Conservation (phyloP, 2,797 vertebrate species). For the Syndactyla subalaris region DNA sequence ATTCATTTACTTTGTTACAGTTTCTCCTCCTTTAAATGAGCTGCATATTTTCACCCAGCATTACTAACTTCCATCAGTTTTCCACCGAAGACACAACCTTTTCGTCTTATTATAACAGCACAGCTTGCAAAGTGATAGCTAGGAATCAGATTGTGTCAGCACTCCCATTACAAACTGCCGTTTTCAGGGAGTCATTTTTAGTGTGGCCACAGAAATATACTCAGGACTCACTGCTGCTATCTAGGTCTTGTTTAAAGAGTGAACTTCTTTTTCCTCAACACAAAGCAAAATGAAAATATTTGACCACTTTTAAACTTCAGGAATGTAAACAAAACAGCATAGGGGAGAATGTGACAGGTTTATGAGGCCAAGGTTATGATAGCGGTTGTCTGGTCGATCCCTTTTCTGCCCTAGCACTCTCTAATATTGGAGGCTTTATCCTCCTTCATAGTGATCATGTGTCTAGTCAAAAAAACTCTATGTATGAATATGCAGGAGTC, state of each 20-base stretch:
- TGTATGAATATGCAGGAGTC: neutral
- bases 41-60: slow-evolving; percentile 65
- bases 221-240: slow-evolving; percentile 2
- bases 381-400: neutral
- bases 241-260: slow-evolving; percentile 21
- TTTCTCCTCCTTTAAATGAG: slow-evolving; percentile 69
- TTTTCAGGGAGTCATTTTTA: slow-evolving; percentile 54
- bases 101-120: slow-evolving; percentile 68
- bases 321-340: neutral
- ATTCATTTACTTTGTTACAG: slow-evolving; percentile 66
- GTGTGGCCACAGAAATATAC: slow-evolving; percentile 24
- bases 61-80: slow-evolving; percentile 68
- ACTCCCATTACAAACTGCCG: slow-evolving; percentile 41
- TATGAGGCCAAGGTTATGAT: neutral
- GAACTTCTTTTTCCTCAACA: neutral
- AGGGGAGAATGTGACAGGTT: neutral
- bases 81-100: slow-evolving; percentile 62
- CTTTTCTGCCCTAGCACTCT: neutral
- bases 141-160: slow-evolving; percentile 67
- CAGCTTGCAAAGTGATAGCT: slow-evolving; percentile 67
- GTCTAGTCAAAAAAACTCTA: neutral
- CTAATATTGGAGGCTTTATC: neutral
- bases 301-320: neutral
- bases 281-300: neutral
- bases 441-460: neutral